These are phyloP conservation scores for Apodemus sylvaticus DNA, from an alignment of 2,113 vertebrate genomes.

Conservation along the genomic window DNA sequence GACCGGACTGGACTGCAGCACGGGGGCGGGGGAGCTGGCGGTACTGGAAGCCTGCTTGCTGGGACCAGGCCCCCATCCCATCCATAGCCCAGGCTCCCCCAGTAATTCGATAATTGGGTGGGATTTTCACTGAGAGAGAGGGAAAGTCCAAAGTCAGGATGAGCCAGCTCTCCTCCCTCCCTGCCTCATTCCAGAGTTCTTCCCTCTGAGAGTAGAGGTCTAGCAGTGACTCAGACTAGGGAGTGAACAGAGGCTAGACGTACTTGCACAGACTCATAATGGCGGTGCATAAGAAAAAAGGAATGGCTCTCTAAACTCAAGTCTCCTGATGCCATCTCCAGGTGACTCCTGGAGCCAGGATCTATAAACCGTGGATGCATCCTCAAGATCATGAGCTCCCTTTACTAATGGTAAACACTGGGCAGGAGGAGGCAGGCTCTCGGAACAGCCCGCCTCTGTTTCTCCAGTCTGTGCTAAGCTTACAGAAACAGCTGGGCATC, in stretches of 20 bases:
- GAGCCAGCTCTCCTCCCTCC: constrained; percentile 28
- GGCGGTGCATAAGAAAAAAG: neutral
- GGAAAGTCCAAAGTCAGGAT: constrained; percentile 78
- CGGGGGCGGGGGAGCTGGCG: too few relatives aligned
- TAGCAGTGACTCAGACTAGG: neutral
- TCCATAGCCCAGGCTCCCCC: constrained; percentile 74
- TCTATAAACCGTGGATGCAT: neutral
- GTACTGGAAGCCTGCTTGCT: neutral
- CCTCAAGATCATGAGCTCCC: neutral
- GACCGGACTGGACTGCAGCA: neutral
- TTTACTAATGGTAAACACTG: neutral
- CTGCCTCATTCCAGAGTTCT: constrained; percentile 61
- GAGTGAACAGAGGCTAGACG: neutral
- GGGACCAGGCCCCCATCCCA: constrained; percentile 75
- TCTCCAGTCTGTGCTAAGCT: neutral
- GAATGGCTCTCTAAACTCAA: neutral
- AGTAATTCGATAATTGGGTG: constrained; percentile 85
- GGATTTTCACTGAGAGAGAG: constrained; percentile 85
- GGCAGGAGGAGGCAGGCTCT: too few relatives aligned
- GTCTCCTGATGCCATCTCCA: neutral
- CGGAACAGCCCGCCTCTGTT: neutral
- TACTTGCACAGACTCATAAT: neutral
- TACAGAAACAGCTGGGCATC: neutral
- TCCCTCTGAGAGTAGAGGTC: constrained; percentile 1
- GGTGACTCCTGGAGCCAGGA: neutral